Conservation (phyloP, 2,888 invertebrate species). For the Pandemis heparana region DNA sequence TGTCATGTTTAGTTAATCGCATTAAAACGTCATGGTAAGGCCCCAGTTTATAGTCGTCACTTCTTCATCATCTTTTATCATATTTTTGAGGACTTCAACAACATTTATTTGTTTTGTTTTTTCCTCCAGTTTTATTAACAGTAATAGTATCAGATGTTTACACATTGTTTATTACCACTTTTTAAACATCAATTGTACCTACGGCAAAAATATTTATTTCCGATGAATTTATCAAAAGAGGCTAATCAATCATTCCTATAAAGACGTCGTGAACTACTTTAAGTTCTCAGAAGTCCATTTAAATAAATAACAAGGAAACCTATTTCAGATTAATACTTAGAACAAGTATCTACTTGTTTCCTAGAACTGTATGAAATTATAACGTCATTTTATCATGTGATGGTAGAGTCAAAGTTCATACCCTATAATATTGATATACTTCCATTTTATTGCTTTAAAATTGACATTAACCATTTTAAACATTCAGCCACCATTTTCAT, state of each 20-base stretch:
- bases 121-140: not conserved
- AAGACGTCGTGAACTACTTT: not conserved
- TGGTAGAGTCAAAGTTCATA: not conserved
- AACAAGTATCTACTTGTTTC: not conserved
- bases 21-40: not conserved
- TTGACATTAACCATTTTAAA: not conserved
- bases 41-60: not conserved
- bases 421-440: not conserved
- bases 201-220: not conserved
- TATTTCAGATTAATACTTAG: not conserved
- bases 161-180: not conserved
- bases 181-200: not conserved
- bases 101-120: too few species aligned
- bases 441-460: not conserved
- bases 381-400: not conserved
- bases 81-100: too few species aligned
- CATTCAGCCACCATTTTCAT: too few species aligned
- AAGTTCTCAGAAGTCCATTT: not conserved
- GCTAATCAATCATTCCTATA: not conserved
- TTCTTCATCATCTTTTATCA: not conserved
- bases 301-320: conserved; percentile 1
- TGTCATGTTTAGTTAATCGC: too few species aligned
- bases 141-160: not conserved
- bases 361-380: not conserved
- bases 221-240: not conserved